Evolutionary conservation across 2,888 invertebrate genomes (phyloP), one percentile per base, ranked within the genome.

Genomic region (Oxycera nigricornis): DNA sequence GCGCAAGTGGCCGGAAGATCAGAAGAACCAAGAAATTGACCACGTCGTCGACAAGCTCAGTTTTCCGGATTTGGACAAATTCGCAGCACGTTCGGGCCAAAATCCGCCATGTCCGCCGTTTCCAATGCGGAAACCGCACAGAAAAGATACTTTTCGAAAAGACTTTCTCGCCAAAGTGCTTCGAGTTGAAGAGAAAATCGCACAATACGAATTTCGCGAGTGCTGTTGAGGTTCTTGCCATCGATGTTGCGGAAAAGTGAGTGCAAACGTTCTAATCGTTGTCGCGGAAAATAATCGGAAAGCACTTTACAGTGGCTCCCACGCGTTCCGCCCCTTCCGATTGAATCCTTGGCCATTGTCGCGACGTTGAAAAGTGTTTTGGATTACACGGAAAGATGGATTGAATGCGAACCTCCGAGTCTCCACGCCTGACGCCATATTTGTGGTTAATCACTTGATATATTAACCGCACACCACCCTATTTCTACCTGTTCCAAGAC

Each of bases 361-460:
- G n/a, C n/a, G n/a, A n/a, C n/a, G n/a, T n/a, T n/a, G n/a, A n/a
- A n/a, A n/a, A n/a, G n/a, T 2, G 41, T 65, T 65, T 41, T 41
- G 14, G 14, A 26, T 65, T 20, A 41, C 41, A 20, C 14, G 35
- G 26, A 3, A 39, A 22, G 20, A 22, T 24, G 41, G 65, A 65
- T 65, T 65, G 41, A 20, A 65, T 70, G n/a, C n/a, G n/a, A n/a
- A n/a, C n/a, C n/a, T n/a, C n/a, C n/a, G n/a, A n/a, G n/a, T n/a
- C n/a, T n/a, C 26, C 39, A 3, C 30, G 22, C 4, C 39, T 72
- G 57, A 65, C 73, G 73, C 73, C 73, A 73, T 73, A 73, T 73
- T 73, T 73, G 73, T 73, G 73, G 73, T 65, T 72, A 65, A 73
- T 73, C 73, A 73, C 57, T 73, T 73, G 73, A 73, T 73, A 65